phyloP scores from a whole-genome alignment of 1,140 invertebrate species.

The Eupristina koningsbergeri region DNA sequence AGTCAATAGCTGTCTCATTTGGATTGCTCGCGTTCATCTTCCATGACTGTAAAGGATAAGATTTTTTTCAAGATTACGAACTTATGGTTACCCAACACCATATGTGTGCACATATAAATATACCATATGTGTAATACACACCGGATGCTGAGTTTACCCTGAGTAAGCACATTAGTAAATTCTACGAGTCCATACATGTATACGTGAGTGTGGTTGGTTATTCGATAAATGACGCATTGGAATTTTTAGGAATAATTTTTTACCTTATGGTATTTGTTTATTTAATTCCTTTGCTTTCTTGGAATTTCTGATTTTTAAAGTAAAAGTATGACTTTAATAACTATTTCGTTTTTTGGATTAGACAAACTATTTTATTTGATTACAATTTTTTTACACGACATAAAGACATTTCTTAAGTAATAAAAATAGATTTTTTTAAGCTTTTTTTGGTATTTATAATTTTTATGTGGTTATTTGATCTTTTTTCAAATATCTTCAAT shows the following conservation, averaged over 20 bases:
- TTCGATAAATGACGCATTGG: background rate
- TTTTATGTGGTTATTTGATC: too few species aligned
- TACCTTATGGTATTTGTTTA: background rate
- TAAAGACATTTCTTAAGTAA: too few species aligned
- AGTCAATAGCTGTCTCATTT: background rate
- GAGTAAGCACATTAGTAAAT: constrained; percentile 58
- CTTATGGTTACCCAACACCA: constrained; percentile 55
- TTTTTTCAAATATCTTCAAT: background rate
- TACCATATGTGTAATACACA: constrained; percentile 56
- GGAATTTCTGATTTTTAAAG: background rate
- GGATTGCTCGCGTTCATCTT: background rate
- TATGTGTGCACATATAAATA: background rate
- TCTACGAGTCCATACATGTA: constrained; percentile 40
- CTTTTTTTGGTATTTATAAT: too few species aligned
- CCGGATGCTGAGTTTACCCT: constrained; percentile 60
- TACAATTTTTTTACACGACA: too few species aligned
- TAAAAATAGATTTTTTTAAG: too few species aligned
- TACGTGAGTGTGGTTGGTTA: background rate
- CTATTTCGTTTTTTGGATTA: too few species aligned
- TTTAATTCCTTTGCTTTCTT: background rate
- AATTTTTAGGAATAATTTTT: background rate
- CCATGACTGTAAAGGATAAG: constrained; percentile 7
- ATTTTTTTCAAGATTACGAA: constrained; percentile 14
- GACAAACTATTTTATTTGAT: too few species aligned
- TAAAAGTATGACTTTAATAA: too few species aligned